Evolutionary conservation across 1,140 invertebrate genomes (phyloP).

Genomic region (Scaptomyza montana): DNA sequence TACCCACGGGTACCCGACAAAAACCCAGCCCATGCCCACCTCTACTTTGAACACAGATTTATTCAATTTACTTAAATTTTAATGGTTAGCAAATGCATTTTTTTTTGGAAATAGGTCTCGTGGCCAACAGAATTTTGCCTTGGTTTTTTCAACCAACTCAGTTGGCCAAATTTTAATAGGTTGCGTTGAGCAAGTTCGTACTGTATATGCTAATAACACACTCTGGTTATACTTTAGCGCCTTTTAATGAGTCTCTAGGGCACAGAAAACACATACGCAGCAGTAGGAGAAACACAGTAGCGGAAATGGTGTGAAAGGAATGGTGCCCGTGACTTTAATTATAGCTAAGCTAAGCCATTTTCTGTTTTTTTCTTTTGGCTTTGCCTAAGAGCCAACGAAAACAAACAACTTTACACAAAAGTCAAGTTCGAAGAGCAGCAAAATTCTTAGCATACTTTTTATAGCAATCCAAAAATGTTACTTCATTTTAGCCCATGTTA

Average conservation of each 20-base stretch:
- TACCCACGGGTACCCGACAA: no score
- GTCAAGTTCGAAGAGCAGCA: conserved; percentile 34
- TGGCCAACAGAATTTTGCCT: no score
- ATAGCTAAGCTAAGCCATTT: conserved; percentile 64
- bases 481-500: conserved; percentile 22
- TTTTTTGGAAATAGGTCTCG: no score
- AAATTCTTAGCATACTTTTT: conserved; percentile 53
- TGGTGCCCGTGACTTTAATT: conserved; percentile 68
- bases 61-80: no score
- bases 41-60: no score
- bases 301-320: conserved; percentile 20
- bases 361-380: conserved; percentile 31
- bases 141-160: no score
- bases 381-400: conserved; percentile 8
- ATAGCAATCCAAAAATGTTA: conserved; percentile 64
- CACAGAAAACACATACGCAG: conserved; percentile 61
- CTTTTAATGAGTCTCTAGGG: conserved; percentile 76
- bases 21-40: no score
- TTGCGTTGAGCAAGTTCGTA: no score
- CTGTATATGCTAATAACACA: neutral
- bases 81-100: no score
- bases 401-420: conserved; percentile 14
- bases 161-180: no score
- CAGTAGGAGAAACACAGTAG: conserved; percentile 19
- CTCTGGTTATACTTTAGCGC: conserved; percentile 53